These are phyloP conservation scores for Noctuana brunneofusca DNA, from an alignment of 2,888 invertebrate species.

Conservation along the genomic window DNA sequence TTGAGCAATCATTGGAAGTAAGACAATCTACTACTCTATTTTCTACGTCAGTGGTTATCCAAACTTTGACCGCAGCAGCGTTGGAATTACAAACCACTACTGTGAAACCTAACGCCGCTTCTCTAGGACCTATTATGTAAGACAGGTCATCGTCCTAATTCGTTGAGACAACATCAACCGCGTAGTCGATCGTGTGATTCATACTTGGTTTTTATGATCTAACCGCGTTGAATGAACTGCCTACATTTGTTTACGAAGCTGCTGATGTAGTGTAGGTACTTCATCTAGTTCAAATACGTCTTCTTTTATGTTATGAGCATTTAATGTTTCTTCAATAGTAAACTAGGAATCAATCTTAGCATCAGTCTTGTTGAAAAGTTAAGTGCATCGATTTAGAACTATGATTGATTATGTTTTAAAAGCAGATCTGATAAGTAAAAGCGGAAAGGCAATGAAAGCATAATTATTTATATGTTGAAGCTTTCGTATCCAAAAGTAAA, in stretches of 20 bases:
- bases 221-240: constrained; percentile 32
- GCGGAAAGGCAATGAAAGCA: background rate
- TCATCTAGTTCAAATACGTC: constrained; percentile 4
- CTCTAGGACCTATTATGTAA: constrained; percentile 58
- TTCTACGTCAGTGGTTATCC: constrained; percentile 30
- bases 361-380: constrained; percentile 9
- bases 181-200: constrained; percentile 35
- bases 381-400: constrained; percentile 17
- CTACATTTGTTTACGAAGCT: constrained; percentile 13
- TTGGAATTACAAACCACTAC: constrained; percentile 34
- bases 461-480: background rate
- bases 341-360: constrained; percentile 7
- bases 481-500: background rate
- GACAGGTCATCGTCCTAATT: constrained; percentile 68
- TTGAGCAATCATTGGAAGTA: constrained; percentile 16
- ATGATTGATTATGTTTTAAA: constrained; percentile 26
- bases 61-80: constrained; percentile 29
- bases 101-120: constrained; percentile 28
- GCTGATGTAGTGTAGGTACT: background rate
- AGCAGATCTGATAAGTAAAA: constrained; percentile 12
- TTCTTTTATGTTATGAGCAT: constrained; percentile 10
- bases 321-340: constrained; percentile 10
- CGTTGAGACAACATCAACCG: constrained; percentile 46
- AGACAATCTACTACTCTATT: constrained; percentile 14
- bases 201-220: constrained; percentile 28